phyloP scores from a whole-genome alignment of 2,888 invertebrate species.

The Clivina fossor region DNA sequence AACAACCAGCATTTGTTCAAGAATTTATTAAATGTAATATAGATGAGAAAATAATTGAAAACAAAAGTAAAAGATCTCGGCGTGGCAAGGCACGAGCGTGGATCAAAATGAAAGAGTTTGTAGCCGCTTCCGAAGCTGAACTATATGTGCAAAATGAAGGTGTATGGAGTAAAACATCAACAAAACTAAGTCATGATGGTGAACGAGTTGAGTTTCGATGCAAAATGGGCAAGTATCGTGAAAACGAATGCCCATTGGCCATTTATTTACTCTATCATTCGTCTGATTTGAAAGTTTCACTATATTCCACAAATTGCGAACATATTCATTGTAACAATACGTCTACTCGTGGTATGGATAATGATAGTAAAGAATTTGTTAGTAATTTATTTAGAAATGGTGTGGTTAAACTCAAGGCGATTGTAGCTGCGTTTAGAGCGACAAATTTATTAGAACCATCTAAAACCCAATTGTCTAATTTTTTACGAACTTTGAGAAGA shows the following conservation, averaged over 20 bases:
- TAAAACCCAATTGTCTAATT: too few species aligned
- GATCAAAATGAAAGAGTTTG: conserved; percentile 15
- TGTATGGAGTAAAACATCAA: conserved; percentile 17
- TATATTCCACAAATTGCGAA: too few species aligned
- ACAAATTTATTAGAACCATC: too few species aligned
- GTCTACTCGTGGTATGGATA: too few species aligned
- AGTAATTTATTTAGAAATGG: too few species aligned
- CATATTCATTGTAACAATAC: too few species aligned
- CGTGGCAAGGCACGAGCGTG: conserved; percentile 3
- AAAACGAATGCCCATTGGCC: conserved; percentile 11
- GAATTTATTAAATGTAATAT: not conserved
- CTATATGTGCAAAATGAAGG: conserved; percentile 8
- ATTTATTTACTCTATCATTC: conserved; percentile 20
- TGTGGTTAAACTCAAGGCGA: too few species aligned
- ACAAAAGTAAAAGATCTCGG: not conserved
- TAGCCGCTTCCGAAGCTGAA: conserved; percentile 13
- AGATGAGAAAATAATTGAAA: not conserved
- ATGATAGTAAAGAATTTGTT: too few species aligned
- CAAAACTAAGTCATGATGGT: conserved; percentile 10
- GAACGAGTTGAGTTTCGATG: conserved; percentile 14
- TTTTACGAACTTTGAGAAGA: too few species aligned
- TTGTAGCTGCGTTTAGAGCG: too few species aligned
- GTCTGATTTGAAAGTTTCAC: conserved; percentile 34
- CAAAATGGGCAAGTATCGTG: conserved; percentile 11
- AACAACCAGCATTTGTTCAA: too few species aligned